phyloP scores from a whole-genome alignment of 2,113 vertebrate genomes.

The Formicarius rufipectus region DNA sequence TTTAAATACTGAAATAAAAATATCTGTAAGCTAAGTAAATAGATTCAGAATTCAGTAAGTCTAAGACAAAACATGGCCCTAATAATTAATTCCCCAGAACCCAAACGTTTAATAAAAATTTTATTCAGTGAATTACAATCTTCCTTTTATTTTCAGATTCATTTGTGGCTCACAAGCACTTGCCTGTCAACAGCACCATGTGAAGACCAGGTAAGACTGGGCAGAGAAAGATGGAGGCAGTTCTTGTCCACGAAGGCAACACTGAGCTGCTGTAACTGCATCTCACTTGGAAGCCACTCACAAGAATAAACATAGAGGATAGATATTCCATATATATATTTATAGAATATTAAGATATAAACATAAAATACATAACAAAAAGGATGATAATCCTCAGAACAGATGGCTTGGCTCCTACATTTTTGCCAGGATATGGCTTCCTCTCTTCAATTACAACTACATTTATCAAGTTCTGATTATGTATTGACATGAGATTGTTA shows the following conservation, averaged over 20 bases:
- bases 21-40: not conserved
- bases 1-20: not conserved
- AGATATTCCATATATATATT: not conserved
- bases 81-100: not conserved
- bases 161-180: not conserved
- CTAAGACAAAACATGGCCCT: not conserved
- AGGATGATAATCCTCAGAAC: slow-evolving; percentile 27
- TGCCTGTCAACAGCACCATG: not conserved
- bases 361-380: slow-evolving; percentile 31
- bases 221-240: not conserved
- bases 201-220: not conserved
- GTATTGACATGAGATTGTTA: not conserved
- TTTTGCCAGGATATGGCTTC: slow-evolving; percentile 8
- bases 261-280: not conserved
- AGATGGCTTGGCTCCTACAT: not conserved
- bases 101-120: not conserved
- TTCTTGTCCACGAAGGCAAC: not conserved
- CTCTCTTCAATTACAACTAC: not conserved
- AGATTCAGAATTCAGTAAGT: not conserved
- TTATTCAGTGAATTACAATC: not conserved
- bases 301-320: not conserved
- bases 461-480: slow-evolving; percentile 2
- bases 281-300: not conserved
- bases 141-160: not conserved
- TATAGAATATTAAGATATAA: not conserved